Base-by-base conservation (phyloP, 1,140 invertebrate species). In the Physella acuta region DNA sequence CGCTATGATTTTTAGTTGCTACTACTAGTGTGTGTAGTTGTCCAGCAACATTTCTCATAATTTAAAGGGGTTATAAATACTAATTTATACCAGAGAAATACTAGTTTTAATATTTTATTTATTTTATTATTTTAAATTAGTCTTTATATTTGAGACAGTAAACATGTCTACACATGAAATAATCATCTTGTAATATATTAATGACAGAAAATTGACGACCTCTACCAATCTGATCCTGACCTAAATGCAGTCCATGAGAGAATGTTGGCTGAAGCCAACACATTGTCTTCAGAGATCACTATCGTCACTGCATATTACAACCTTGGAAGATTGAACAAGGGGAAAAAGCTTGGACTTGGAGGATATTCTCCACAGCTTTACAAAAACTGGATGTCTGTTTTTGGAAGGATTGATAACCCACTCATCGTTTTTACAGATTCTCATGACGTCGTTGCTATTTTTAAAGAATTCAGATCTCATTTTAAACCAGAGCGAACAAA, bases 281-380 rank as follows among this genome's bases (percentile, higher is more conserved):
- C 17, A 8, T 34, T 75, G 26, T 65, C 65, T 26, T 33, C 68
- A 44, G 77, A 82, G 17, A 61, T 79, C 1, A 79, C 78, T 4
- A 61, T 79, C 28, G 73, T 79, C 16, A 79, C 78, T 49, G 78
- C 76, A 24, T 79, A 76, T 55, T 79, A 75, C 65, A 75, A 79
- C 52, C 61, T 79, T 3, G 78, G 78, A 16, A 71, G 61, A 17
- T 72, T 79, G 34, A 64, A 69, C 33, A 79, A 79, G 61, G 78
- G 76, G 14, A 59, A 69, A 17, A 49, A 37, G 16, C 53, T 68
- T 37, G 60, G 62, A 11, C 51, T 68, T 31, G 59, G 65, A 17
- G 65, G 37, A 3, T 76, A 74, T 61, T 74, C 73, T 39, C 73
- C 72, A 30, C 55, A 75, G 3, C 65, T 52, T 0, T 80, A 80